Evolutionary conservation across 2,797 vertebrate genomes (phyloP), one percentile per base, ranked within the genome.

Genomic region (Aythya fuligula): DNA sequence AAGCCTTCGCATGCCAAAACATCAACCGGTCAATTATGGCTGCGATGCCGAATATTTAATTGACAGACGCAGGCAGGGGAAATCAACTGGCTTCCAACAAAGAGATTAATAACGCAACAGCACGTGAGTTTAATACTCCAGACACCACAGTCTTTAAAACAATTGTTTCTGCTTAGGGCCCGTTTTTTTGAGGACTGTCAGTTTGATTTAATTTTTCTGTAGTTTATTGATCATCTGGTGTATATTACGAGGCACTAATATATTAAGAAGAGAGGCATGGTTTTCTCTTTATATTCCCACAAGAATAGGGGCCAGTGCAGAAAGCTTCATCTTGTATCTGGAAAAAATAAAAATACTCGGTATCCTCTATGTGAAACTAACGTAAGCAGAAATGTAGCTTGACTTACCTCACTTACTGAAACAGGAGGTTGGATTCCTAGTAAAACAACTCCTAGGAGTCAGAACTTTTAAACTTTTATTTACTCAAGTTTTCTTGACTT

Each of bases 171-270:
- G 88, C 93, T 98, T 97, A 95, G 88, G 96, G 91, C 57, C 84
- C 80, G n/a, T 96, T 98, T 96, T 49, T 97, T 97, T 80, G 90
- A 96, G 95, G 95, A 91, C 90, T 97, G 97, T 97, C 97, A 97
- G 95, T 97, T 95, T 97, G 93, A 88, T 97, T 98, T 97, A 97
- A 97, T 97, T 98, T 98, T 97, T 96, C 65, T 93, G 69, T 57
- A 89, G 89, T 97, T 97, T 98, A 96, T 97, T 97, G 96, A 97
- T 98, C 96, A 97, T 98, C 96, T 98, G 97, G 97, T 97, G 95
- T 92, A 25, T 92, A 96, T 98, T 98, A 98, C 6, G 73, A 90
- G 93, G 93, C 88, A 96, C 95, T 97, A 96, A 97, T 97, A 93
- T 88, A 91, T 95, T 96, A 94, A 87, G 95, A 93, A 96, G 89